These are phyloP conservation scores for Pygmarrhopalites habei DNA, from an alignment of 1,140 invertebrate genomes.

Conservation along the genomic window DNA sequence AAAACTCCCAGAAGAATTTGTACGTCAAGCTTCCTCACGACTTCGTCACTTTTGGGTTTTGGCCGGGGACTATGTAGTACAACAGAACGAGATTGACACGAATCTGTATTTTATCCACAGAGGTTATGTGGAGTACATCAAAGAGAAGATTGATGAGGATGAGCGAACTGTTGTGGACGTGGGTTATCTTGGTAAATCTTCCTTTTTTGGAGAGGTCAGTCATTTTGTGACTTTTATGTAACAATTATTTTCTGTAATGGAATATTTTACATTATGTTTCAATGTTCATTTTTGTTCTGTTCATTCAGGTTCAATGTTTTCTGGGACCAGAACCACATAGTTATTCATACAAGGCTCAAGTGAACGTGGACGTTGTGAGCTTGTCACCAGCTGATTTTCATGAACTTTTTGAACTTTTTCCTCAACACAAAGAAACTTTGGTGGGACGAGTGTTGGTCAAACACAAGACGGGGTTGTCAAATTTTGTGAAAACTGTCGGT, in stretches of 20 bases:
- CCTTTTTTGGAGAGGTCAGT: constrained; percentile 1
- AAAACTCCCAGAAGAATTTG: constrained; percentile 1
- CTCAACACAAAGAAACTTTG: neutral
- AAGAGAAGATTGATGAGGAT: neutral
- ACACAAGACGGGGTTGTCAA: neutral
- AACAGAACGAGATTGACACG: constrained; percentile 11
- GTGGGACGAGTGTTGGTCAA: neutral
- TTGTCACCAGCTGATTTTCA: constrained; percentile 1
- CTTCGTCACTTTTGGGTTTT: constrained; percentile 6
- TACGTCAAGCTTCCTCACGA: neutral
- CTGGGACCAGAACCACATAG: neutral
- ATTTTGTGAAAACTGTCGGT: neutral
- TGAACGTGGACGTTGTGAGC: constrained; percentile 11
- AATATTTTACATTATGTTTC: no score
- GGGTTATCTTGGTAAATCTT: neutral
- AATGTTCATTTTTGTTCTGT: neutral
- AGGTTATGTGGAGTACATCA: constrained; percentile 11
- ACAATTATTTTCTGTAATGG: no score
- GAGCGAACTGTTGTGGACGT: neutral
- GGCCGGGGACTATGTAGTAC: constrained; percentile 10
- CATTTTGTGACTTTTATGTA: no score
- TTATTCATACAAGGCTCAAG: constrained; percentile 12
- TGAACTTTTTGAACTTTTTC: constrained; percentile 18
- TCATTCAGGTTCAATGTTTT: constrained; percentile 2
- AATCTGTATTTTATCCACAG: constrained; percentile 20